Base-by-base conservation (phyloP, 2,888 invertebrate genomes). In the Loripinus fragilis region DNA sequence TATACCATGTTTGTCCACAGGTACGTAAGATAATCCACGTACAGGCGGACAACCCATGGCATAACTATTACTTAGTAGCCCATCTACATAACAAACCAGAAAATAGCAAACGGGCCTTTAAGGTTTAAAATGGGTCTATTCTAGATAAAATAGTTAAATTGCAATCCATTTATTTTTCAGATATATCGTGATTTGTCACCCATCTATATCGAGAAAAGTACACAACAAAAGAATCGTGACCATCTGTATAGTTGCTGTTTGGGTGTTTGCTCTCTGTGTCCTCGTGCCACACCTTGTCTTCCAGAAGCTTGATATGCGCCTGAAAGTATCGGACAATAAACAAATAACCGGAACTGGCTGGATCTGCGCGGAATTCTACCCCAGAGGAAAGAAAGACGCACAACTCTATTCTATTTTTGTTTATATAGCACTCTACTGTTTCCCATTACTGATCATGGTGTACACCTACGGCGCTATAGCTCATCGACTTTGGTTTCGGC, bases 121-220 rank as follows among this genome's bases (percentile, higher is more conserved):
- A n/a, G n/a, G n/a, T n/a, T n/a, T n/a, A n/a, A n/a, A n/a, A n/a
- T n/a, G n/a, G n/a, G n/a, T n/a, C n/a, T n/a, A n/a, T n/a, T n/a
- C n/a, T n/a, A n/a, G n/a, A n/a, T n/a, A n/a, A n/a, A n/a, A n/a
- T n/a, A n/a, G n/a, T n/a, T n/a, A n/a, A n/a, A n/a, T n/a, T n/a
- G n/a, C n/a, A n/a, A n/a, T n/a, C n/a, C n/a, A 48, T 15, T 48
- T 20, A 8, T 52, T 3, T 79, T 84, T 1, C 76, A 91, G 91
- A 68, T 91, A 90, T 77, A 81, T 89, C 45, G 88, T 90, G 12
- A 91, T 90, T 65, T 90, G 90, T 73, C 86, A 85, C 42, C 86
- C 87, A n/a, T 80, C 86, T 38, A 50, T 87, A n/a, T 83, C 88
- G 15, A 69, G 86, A 20, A 85, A 80, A 60, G 73, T 88, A 7